Base-by-base conservation (phyloP, 92 coral and sea anemone species). In the Paramuricea clavata region DNA sequence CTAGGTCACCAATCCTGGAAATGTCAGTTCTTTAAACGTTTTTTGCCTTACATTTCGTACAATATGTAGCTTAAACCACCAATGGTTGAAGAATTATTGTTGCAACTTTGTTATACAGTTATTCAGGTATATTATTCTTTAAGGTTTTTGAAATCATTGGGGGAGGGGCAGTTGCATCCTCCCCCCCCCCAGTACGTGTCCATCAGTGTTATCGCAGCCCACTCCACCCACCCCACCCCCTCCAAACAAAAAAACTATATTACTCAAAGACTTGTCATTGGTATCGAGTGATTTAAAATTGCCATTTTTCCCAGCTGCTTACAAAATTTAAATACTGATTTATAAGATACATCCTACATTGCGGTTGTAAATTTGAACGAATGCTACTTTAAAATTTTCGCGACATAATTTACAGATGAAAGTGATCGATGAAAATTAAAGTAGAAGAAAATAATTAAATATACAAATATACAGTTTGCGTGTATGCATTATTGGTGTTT, bases 371-470 rank as follows among this genome's bases (percentile, higher is more conserved):
- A 34, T 43, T 41, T 10, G 68, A 60, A 60, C 15, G 28, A 60
- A 25, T 22, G 61, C 27, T 57, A 25, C 41, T 17, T 15, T 10
- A 54, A 13, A 76, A 0, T 76, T 13, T 0, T 19, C 68, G 44
- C 19, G 34, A 10, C 22, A 19, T 15, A 35, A 76, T 76, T 49
- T 30, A 49, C 82, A 30, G 28, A 60, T 50, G 68, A 76, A 73
- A 42, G n/a, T 73, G 30, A 0, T 30, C 32, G 34, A 62, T 62
- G 70, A 62, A 25, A 62, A 62, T 62, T 62, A 25, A 62, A 62
- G 21, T 3, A 17, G 64, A 56, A 56, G 8, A 65, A 65, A 65
- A 28, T 13, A 27, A 60, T 22, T 4, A 26, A 60, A 28, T 65
- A 65, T 65, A 65, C 72, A 31, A 65, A 65, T 65, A 27, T 65